A percentile compares a stretch with the other conserved stretches of the same genome.
Conservation (phyloP, 2,888 invertebrate genomes). For the Sinotaia quadrata region DNA sequence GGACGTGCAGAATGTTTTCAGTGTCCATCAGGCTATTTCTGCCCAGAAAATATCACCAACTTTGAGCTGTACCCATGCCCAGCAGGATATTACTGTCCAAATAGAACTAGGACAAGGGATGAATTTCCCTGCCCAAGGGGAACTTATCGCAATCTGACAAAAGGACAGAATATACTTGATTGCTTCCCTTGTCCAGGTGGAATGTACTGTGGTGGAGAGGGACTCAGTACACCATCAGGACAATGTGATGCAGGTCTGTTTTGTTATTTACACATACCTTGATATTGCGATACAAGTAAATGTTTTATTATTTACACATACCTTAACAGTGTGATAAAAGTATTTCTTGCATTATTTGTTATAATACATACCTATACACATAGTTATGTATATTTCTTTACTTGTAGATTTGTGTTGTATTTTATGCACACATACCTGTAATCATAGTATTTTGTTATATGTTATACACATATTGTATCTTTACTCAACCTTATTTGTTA, state of each 20-base stretch:
- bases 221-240: constrained; percentile 54
- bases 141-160: constrained; percentile 50
- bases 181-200: constrained; percentile 67
- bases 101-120: constrained; percentile 52
- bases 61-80: constrained; percentile 62
- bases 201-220: constrained; percentile 61
- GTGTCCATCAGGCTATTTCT: constrained; percentile 67
- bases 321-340: not conserved
- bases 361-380: not conserved
- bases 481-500: too few relatives aligned
- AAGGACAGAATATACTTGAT: constrained; percentile 54
- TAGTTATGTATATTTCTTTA: not conserved
- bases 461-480: too few relatives aligned
- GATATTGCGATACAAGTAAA: not conserved
- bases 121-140: constrained; percentile 67
- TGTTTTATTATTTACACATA: not conserved
- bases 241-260: constrained; percentile 60
- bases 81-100: constrained; percentile 64
- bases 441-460: too few relatives aligned
- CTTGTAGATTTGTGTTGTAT: not conserved
- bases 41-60: constrained; percentile 63
- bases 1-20: constrained; percentile 58
- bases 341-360: not conserved
- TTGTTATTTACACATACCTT: not conserved
- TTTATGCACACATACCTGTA: not conserved